Evolutionary conservation across 2,113 vertebrate genomes (phyloP), one percentile per base, ranked within the genome.

Genomic region (Silurus meridionalis): DNA sequence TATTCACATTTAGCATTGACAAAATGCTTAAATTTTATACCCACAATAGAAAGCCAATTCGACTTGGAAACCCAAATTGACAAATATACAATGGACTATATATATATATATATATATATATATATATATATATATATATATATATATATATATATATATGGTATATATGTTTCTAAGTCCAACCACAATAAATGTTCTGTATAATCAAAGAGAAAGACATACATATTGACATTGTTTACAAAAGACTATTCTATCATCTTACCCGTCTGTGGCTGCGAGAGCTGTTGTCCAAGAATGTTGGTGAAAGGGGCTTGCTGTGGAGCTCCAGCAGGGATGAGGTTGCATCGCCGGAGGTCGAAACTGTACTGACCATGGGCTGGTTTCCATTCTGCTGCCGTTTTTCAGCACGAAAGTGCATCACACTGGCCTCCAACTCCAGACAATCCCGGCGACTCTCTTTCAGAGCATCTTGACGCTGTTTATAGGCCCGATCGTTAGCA

Each of bases 241-340:
- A 37, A 37, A 37, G 37, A 77, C 2, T 9, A 19, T 69, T 48
- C 4, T 55, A 67, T 23, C 4, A 13, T 60, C 92, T 91, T 93
- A 97, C 97, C 96, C 97, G 92, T 61, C 97, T 92, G 87, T 96
- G 96, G 82, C 90, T 94, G 90, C 96, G 87, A 48, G 92, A 91
- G 11, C 81, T 85, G 52, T 77, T 93, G 83, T 95, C 88, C 74
- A 88, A 82, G 25, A 94, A 91, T 0, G 60, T 13, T 0, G 95
- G 94, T 0, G 94, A 94, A 48, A 92, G 85, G 0, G 94, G 94
- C 86, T 96, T 96, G 91, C 87, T 92, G 0, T 86, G 89, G 37
- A 55, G 13, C 80, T 86, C 63, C 23, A 91, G 9, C 0, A 79
- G 4, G 82, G 87, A 19, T 4, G 66, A 58, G 4, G 89, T 58